A percentile compares a stretch with the other conserved stretches of the same genome.
Evolutionary conservation across 2,888 invertebrate species (phyloP).

Genomic region (Eupithecia abbreviata): DNA sequence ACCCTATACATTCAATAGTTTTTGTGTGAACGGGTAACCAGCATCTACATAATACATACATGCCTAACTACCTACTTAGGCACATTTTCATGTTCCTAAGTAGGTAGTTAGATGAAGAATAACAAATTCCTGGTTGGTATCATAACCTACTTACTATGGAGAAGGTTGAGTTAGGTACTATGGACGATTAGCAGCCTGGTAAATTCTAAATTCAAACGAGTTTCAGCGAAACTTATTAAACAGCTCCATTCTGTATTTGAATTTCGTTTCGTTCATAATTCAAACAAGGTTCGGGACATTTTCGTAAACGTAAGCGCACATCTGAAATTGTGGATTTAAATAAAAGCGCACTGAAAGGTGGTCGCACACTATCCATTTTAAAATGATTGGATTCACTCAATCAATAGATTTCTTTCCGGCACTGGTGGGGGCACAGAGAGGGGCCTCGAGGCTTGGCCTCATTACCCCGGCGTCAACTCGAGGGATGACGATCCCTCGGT

Average conservation of each 20-base stretch:
- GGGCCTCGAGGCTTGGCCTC: too few relatives aligned
- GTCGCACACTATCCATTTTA: neutral
- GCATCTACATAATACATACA: too few relatives aligned
- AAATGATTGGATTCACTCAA: neutral
- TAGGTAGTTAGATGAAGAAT: neutral
- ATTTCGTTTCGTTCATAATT: constrained; percentile 10
- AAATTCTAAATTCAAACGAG: constrained; percentile 23
- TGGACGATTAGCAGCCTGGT: constrained; percentile 8
- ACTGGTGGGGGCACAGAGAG: too few relatives aligned
- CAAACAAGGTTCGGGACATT: neutral
- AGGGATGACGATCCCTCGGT: too few relatives aligned
- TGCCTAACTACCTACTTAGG: too few relatives aligned
- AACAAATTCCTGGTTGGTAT: neutral
- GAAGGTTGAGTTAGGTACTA: neutral
- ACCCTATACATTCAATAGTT: too few relatives aligned
- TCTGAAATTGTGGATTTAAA: neutral
- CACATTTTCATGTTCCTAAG: too few relatives aligned
- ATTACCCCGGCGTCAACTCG: too few relatives aligned
- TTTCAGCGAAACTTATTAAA: neutral
- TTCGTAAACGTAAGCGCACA: neutral
- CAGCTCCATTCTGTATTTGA: constrained; percentile 7
- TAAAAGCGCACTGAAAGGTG: too few relatives aligned
- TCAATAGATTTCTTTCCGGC: too few relatives aligned
- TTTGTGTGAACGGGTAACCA: too few relatives aligned
- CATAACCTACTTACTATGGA: neutral